phyloP scores from a whole-genome alignment of 2,797 vertebrate species.

The Acanthopagrus latus region DNA sequence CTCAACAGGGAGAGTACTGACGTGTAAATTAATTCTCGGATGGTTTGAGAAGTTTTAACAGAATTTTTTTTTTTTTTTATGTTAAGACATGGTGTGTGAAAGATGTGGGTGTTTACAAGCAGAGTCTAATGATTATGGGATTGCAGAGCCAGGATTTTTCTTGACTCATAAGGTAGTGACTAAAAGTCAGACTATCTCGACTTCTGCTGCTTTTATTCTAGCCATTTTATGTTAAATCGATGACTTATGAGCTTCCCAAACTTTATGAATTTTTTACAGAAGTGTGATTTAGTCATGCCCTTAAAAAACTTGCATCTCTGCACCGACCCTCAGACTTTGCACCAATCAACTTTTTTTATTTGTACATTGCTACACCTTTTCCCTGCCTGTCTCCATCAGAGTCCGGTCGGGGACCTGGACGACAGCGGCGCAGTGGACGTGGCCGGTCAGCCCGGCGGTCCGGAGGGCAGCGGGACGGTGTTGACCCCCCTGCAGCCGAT shows the following conservation, averaged over 20 bases:
- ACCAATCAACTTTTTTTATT: too few relatives aligned
- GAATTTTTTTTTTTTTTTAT: neutral
- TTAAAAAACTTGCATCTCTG: neutral
- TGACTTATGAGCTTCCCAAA: neutral
- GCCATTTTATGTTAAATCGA: neutral
- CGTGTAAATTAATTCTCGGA: neutral
- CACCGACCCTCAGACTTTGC: neutral
- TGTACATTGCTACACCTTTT: neutral
- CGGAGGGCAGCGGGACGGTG: constrained; percentile 93
- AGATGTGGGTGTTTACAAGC: too few relatives aligned
- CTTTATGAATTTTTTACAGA: neutral
- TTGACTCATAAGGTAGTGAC: neutral
- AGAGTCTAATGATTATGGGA: neutral
- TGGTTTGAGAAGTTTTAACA: neutral
- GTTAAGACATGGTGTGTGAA: too few relatives aligned
- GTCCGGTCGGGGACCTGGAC: constrained; percentile 91
- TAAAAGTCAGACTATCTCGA: neutral
- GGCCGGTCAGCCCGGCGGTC: constrained; percentile 88
- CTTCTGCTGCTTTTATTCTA: neutral
- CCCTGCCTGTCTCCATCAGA: constrained; percentile 79
- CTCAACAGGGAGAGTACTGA: too few relatives aligned
- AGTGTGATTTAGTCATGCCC: neutral
- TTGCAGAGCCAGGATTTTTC: neutral
- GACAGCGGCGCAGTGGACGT: constrained; percentile 92
- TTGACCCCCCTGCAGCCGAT: constrained; percentile 97